These are phyloP conservation scores for Panagrolaimus sp. DNA, from an alignment of 1,140 invertebrate species.

Conservation along the genomic window DNA sequence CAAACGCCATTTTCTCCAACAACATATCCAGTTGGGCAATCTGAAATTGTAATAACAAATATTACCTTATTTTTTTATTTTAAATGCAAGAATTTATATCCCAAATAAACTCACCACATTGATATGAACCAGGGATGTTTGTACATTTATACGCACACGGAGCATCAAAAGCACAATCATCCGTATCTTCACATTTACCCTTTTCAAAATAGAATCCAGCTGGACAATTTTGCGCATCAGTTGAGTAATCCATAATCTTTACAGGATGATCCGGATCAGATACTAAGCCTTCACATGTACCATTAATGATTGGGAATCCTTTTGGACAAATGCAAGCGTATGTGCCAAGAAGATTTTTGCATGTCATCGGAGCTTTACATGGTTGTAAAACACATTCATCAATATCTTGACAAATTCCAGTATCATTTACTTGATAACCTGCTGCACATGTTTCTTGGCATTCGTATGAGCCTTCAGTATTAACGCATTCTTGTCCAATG, in stretches of 20 bases:
- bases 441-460: constrained; percentile 25
- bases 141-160: constrained; percentile 46
- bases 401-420: constrained; percentile 37
- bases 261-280: not conserved
- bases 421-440: constrained; percentile 23
- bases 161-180: constrained; percentile 48
- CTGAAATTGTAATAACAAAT: too few relatives aligned
- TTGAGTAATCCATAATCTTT: not conserved
- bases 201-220: constrained; percentile 10
- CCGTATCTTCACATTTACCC: constrained; percentile 33
- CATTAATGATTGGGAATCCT: constrained; percentile 26
- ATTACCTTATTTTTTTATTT: too few relatives aligned
- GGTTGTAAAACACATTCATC: constrained; percentile 31
- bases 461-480: constrained; percentile 38
- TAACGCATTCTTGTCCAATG: constrained; percentile 29
- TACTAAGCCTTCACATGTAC: constrained; percentile 21
- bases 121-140: constrained; percentile 38
- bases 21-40: not conserved
- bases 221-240: constrained; percentile 11
- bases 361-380: constrained; percentile 34
- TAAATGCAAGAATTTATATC: too few relatives aligned
- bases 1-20: not conserved
- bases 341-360: constrained; percentile 32
- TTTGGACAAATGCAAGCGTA: constrained; percentile 36
- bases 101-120: constrained; percentile 24